Base-by-base conservation (phyloP, 2,888 invertebrate species). In the Strigamia crassipes region DNA sequence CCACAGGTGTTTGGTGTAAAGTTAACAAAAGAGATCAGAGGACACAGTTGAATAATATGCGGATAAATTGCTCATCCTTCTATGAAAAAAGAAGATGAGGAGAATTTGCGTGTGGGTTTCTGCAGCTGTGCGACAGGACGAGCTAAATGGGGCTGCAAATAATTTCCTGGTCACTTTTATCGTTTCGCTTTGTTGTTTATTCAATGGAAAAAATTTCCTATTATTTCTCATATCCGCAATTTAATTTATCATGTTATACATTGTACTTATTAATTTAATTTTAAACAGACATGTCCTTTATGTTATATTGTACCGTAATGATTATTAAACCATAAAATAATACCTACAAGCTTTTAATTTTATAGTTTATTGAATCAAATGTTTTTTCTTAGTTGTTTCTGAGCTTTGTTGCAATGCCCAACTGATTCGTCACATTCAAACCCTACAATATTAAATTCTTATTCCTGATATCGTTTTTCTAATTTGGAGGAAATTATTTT, bases 71-170 rank as follows among this genome's bases (percentile, higher is more conserved):
- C 3, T 66, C 61, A 51, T 51, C 51, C 51, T 51, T 51, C n/a
- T 18, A 51, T 23, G 23, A 21, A 66, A 66, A 66, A 66, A 66
- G n/a, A 61, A 18, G 10, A 46, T 46, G 46, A n/a, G 46, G n/a
- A n/a, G 46, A n/a, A 46, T 5, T 46, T 46, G 46, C 23, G 61
- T 66, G 61, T 66, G 61, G 61, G 61, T 66, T 66, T 21, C 8
- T 66, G 61, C 61, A 66, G 61, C 61, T 66, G 61, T 66, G 61
- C 21, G 61, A 66, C 61, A 66, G 61, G 61, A 66, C 61, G 61
- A 66, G 61, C 61, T 23, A 66, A 66, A 66, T 66, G 61, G 61
- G 23, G 61, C 61, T 66, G 61, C 61, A 66, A 66, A 66, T 66
- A 23, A 66, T 66, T 66, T 66, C 61, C 61, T 66, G 61, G 61